These are phyloP conservation scores for Bolborhynchus lineola DNA, from an alignment of 2,113 vertebrate genomes.

Conservation along the genomic window DNA sequence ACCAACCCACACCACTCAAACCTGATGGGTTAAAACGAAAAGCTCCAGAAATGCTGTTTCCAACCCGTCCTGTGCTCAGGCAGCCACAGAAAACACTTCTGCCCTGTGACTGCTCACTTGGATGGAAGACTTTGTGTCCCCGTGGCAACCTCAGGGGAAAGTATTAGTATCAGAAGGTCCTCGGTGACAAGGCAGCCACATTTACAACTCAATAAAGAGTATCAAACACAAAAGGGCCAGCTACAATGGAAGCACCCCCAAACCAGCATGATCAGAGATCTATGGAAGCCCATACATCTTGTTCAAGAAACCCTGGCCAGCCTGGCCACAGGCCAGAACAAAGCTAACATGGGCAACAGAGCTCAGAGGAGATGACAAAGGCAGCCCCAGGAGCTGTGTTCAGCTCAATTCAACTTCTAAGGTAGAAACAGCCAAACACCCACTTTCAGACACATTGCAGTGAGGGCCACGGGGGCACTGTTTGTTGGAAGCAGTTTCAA, in stretches of 20 bases:
- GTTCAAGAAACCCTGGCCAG: neutral
- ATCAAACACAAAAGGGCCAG: neutral
- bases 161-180: neutral
- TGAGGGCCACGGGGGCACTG: neutral
- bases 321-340: accelerated
- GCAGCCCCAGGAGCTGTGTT: accelerated
- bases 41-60: neutral
- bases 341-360: accelerated
- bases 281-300: neutral
- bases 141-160: accelerated
- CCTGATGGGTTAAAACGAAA: neutral
- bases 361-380: accelerated
- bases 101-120: neutral
- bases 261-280: accelerated
- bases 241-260: neutral
- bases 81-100: accelerated
- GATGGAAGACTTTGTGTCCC: neutral
- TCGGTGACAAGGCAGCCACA: neutral
- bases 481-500: neutral
- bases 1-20: neutral
- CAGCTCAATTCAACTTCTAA: accelerated
- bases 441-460: accelerated
- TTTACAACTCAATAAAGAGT: neutral
- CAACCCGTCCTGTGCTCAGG: neutral
- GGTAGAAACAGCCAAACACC: accelerated